phyloP scores from a whole-genome alignment of 2,888 invertebrate genomes.

The Drosophila antonietae region DNA sequence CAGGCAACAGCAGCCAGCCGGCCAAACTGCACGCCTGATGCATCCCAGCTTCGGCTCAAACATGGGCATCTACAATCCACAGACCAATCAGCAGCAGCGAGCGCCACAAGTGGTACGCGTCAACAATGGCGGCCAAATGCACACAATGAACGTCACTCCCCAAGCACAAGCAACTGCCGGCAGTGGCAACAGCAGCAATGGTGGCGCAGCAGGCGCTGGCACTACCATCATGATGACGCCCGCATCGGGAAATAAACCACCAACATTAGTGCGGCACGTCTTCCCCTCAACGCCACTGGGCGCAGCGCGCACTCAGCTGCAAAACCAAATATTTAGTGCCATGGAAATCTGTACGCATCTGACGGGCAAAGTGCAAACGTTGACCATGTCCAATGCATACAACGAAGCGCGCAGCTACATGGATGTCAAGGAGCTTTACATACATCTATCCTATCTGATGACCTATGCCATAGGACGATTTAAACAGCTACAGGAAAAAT shows the following conservation, averaged over 20 bases:
- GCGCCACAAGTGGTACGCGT: conserved; percentile 72
- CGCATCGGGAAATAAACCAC: conserved; percentile 24
- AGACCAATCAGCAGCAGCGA: conserved; percentile 60
- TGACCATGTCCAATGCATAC: conserved; percentile 84
- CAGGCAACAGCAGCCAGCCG: conserved; percentile 34
- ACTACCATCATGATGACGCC: conserved; percentile 43
- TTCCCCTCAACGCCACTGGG: conserved; percentile 82
- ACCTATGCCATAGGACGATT: conserved; percentile 84
- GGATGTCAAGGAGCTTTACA: conserved; percentile 84
- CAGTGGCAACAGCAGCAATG: conserved; percentile 12
- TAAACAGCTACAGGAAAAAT: conserved; percentile 84
- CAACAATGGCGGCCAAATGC: conserved; percentile 50
- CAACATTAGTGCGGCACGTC: conserved; percentile 74
- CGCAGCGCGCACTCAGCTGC: conserved; percentile 80
- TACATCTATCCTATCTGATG: conserved; percentile 84
- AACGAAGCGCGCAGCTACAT: conserved; percentile 82
- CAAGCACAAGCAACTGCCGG: conserved; percentile 23
- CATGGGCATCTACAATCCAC: conserved; percentile 70
- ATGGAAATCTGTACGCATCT: conserved; percentile 84
- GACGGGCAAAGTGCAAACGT: conserved; percentile 83
- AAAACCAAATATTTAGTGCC: conserved; percentile 83
- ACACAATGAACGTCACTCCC: conserved; percentile 30
- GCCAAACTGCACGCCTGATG: conserved; percentile 22
- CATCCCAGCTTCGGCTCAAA: conserved; percentile 54
- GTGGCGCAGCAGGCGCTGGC: conserved; percentile 10